These are phyloP conservation scores for Danionella dracula DNA, from an alignment of 2,797 vertebrate genomes.

Conservation along the genomic window DNA sequence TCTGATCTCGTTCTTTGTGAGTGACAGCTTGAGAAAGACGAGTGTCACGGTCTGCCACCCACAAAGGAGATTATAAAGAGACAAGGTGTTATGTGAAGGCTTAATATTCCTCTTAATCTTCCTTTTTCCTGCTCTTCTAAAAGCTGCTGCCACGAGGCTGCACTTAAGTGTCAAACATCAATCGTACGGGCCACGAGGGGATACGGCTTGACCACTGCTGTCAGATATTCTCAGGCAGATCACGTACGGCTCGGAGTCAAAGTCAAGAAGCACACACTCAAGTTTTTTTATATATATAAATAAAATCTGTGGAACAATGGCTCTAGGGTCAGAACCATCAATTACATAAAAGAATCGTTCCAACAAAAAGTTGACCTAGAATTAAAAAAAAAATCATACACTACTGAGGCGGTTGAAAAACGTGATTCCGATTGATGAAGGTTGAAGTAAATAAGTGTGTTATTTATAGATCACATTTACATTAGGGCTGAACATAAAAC, in stretches of 20 bases:
- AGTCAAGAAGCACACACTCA: background rate
- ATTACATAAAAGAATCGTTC: too few relatives aligned
- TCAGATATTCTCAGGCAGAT: background rate
- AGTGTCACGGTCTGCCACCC: slow-evolving; percentile 34
- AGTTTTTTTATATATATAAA: background rate
- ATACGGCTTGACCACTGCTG: background rate
- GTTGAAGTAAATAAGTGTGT: too few relatives aligned
- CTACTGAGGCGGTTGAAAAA: too few relatives aligned
- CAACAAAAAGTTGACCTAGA: too few relatives aligned
- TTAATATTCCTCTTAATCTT: slow-evolving; percentile 53
- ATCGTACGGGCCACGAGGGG: background rate
- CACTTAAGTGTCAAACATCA: slow-evolving; percentile 35
- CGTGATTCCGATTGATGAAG: too few relatives aligned
- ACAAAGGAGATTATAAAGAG: slow-evolving; percentile 50
- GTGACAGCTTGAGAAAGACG: slow-evolving; percentile 6
- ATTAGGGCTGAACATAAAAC: too few relatives aligned
- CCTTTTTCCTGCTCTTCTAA: slow-evolving; percentile 36
- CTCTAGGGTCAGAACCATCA: too few relatives aligned
- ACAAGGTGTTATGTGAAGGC: slow-evolving; percentile 34
- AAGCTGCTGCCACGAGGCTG: slow-evolving; percentile 42
- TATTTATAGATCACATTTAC: too few relatives aligned
- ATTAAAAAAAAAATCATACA: too few relatives aligned
- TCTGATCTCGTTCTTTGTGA: slow-evolving; percentile 31
- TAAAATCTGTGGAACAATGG: background rate
- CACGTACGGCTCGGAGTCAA: background rate